Percentiles rank a stretch among this genome's conserved stretches.
These are phyloP conservation scores for Druceiella hillmani DNA, from an alignment of 2,888 invertebrate species.

Conservation along the genomic window DNA sequence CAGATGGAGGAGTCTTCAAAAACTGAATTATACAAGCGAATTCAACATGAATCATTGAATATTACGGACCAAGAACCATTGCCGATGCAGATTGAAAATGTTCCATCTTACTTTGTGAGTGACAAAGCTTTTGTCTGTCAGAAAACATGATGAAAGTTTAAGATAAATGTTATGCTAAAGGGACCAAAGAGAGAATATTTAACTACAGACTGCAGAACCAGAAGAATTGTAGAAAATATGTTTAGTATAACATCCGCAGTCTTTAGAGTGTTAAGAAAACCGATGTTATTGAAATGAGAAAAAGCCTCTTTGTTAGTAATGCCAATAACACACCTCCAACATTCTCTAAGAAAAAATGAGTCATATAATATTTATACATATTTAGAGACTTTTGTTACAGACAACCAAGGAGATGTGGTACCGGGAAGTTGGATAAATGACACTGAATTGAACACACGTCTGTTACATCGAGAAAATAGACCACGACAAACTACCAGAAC, in stretches of 20 bases:
- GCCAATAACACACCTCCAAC: too few relatives aligned
- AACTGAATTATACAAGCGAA: slow-evolving; percentile 1
- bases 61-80: neutral
- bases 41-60: neutral
- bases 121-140: neutral
- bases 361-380: too few relatives aligned
- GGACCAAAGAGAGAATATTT: neutral
- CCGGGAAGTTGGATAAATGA: slow-evolving; percentile 1
- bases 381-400: neutral
- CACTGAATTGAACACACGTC: neutral
- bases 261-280: neutral
- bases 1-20: neutral
- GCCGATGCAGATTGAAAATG: neutral
- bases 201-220: neutral
- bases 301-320: too few relatives aligned
- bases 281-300: neutral
- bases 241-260: neutral
- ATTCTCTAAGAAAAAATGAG: too few relatives aligned
- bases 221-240: neutral
- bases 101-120: neutral
- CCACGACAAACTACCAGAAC: slow-evolving; percentile 1
- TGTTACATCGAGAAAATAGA: neutral
- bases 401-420: neutral
- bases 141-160: neutral
- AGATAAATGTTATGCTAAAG: neutral